Evolutionary conservation across 1,140 invertebrate genomes (phyloP).

Genomic region (Sarcophaga peregrina): DNA sequence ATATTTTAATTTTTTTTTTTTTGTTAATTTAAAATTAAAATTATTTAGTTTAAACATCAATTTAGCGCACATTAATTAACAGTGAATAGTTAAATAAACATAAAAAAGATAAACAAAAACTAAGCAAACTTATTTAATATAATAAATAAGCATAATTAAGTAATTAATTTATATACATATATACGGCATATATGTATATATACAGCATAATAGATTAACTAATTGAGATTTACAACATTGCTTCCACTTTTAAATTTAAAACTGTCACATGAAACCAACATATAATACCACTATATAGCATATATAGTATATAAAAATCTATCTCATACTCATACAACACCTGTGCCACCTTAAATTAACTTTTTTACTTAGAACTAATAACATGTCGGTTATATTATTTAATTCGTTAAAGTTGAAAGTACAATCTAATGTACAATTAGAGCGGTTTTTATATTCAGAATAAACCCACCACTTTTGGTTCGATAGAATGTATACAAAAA

Average conservation of each 20-base stretch:
- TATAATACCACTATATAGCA: no score
- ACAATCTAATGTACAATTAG: no score
- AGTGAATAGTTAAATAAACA: constrained; percentile 47
- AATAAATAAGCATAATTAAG: background rate
- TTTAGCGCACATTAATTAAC: constrained; percentile 45
- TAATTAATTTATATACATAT: background rate
- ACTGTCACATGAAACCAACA: background rate
- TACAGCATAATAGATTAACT: background rate
- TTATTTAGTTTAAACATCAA: constrained; percentile 49
- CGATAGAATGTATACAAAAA: no score
- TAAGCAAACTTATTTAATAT: background rate
- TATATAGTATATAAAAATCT: no score
- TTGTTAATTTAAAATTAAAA: constrained; percentile 44
- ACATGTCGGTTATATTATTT: no score
- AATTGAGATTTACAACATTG: background rate
- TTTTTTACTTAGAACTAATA: no score
- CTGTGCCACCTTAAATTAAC: no score
- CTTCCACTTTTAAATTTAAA: background rate
- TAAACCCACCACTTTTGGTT: no score
- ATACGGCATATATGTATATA: background rate
- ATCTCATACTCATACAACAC: no score
- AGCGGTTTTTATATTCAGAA: no score
- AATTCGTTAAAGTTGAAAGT: no score
- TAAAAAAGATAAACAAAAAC: constrained; percentile 43
- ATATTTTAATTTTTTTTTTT: no score